A percentile compares a stretch with the other conserved stretches of the same genome.
Evolutionary conservation across 2,888 invertebrate species (phyloP).

Genomic region (Epinotia ramella): DNA sequence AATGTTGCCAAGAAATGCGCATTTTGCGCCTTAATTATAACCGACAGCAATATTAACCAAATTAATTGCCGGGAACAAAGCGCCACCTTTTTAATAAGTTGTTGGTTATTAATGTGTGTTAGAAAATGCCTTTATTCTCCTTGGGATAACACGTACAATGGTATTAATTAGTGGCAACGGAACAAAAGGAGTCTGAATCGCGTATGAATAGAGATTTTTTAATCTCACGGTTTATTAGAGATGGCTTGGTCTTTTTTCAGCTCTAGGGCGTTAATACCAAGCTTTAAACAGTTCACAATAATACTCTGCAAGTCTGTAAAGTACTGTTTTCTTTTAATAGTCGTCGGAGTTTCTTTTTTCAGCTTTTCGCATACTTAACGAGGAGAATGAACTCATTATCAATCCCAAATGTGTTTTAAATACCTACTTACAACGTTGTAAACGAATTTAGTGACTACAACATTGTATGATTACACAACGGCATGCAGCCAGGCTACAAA

Average conservation of each 20-base stretch:
- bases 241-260: slow-evolving; percentile 18
- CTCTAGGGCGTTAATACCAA: slow-evolving; percentile 13
- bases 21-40: slow-evolving; percentile 32
- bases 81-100: slow-evolving; percentile 25
- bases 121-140: slow-evolving; percentile 13
- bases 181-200: slow-evolving; percentile 19
- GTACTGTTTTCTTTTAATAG: slow-evolving; percentile 11
- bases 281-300: not conserved
- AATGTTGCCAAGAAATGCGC: slow-evolving; percentile 27
- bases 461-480: not conserved
- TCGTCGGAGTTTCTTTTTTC: not conserved
- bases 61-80: slow-evolving; percentile 36
- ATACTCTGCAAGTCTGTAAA: not conserved
- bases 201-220: slow-evolving; percentile 30
- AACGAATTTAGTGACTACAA: not conserved
- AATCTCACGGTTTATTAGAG: slow-evolving; percentile 21
- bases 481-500: not conserved
- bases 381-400: not conserved
- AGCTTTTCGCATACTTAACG: not conserved
- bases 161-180: slow-evolving; percentile 33
- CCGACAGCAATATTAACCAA: slow-evolving; percentile 29
- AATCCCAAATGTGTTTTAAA: not conserved
- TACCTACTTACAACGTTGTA: not conserved
- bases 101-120: slow-evolving; percentile 25
- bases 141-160: slow-evolving; percentile 14